These are phyloP conservation scores for Limanda limanda DNA, from an alignment of 2,113 vertebrate species.

Conservation along the genomic window DNA sequence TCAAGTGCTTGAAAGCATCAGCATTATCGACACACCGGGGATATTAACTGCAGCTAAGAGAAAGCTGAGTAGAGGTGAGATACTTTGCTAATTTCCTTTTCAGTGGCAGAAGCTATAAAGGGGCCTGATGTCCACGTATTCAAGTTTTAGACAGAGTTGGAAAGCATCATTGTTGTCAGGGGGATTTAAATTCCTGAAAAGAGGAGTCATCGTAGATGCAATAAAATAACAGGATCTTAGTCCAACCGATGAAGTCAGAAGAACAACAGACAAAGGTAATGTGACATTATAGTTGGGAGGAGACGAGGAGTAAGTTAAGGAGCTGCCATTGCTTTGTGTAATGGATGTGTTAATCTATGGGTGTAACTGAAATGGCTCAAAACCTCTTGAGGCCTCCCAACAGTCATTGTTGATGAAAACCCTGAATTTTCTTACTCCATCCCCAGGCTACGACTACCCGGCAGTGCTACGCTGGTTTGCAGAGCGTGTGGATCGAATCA, in stretches of 20 bases:
- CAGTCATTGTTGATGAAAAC: slow-evolving; percentile 54
- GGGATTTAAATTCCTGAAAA: not conserved
- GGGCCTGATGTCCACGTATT: not conserved
- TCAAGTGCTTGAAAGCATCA: slow-evolving; percentile 88
- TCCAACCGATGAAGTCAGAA: slow-evolving; percentile 26
- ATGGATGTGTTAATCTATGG: slow-evolving; percentile 58
- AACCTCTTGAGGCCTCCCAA: slow-evolving; percentile 1
- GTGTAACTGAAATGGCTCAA: slow-evolving; percentile 63
- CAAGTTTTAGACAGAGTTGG: not conserved
- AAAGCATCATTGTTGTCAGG: not conserved
- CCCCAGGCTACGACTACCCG: slow-evolving; percentile 89
- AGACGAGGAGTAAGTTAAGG: slow-evolving; percentile 25
- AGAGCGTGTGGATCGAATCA: slow-evolving; percentile 91
- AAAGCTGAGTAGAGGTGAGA: slow-evolving; percentile 86
- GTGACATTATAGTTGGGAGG: slow-evolving; percentile 28
- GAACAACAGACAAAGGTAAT: slow-evolving; percentile 34
- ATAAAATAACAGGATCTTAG: slow-evolving; percentile 7
- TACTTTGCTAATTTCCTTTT: not conserved
- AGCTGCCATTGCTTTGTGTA: slow-evolving; percentile 51
- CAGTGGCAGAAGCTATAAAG: not conserved
- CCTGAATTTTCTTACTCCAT: slow-evolving; percentile 39
- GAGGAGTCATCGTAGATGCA: not conserved
- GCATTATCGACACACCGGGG: slow-evolving; percentile 89
- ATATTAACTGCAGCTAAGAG: slow-evolving; percentile 89
- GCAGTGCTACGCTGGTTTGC: slow-evolving; percentile 92